These are phyloP conservation scores for Tokudaia muenninki DNA, from an alignment of 2,797 vertebrate species.

Conservation along the genomic window DNA sequence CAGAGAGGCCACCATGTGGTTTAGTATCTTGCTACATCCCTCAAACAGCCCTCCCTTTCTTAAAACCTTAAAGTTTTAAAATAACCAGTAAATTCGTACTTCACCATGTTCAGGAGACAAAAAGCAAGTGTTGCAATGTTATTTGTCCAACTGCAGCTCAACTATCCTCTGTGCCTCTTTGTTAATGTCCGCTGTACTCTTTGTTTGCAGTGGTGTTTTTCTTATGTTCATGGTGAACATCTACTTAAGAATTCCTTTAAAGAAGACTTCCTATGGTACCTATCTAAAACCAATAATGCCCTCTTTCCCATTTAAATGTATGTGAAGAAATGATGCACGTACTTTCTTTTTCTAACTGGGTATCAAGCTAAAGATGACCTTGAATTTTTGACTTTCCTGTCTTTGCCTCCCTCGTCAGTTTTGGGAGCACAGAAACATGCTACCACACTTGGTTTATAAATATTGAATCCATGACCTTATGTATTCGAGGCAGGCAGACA, in stretches of 20 bases:
- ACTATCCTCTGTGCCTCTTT: not conserved
- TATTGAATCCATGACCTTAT: not conserved
- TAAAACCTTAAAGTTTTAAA: not conserved
- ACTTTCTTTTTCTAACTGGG: not conserved
- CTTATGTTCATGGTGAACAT: not conserved
- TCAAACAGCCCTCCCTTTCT: not conserved
- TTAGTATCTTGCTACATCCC: not conserved
- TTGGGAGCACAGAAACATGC: not conserved
- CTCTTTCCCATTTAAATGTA: not conserved
- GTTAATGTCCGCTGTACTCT: not conserved
- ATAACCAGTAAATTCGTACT: not conserved
- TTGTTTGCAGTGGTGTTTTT: not conserved
- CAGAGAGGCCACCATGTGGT: not conserved
- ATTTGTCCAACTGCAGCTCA: not conserved
- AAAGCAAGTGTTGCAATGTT: not conserved
- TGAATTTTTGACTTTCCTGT: not conserved
- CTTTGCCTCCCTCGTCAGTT: not conserved
- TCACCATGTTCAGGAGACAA: not conserved
- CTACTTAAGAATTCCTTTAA: not conserved
- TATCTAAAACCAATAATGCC: not conserved
- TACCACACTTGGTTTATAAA: not conserved
- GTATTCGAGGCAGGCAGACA: not conserved
- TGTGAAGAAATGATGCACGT: not conserved
- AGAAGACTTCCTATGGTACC: not conserved
- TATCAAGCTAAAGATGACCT: not conserved